Percentiles rank a stretch among this genome's conserved stretches.
Evolutionary conservation across 2,113 vertebrate species (phyloP).

Genomic region (Guaruba guarouba): DNA sequence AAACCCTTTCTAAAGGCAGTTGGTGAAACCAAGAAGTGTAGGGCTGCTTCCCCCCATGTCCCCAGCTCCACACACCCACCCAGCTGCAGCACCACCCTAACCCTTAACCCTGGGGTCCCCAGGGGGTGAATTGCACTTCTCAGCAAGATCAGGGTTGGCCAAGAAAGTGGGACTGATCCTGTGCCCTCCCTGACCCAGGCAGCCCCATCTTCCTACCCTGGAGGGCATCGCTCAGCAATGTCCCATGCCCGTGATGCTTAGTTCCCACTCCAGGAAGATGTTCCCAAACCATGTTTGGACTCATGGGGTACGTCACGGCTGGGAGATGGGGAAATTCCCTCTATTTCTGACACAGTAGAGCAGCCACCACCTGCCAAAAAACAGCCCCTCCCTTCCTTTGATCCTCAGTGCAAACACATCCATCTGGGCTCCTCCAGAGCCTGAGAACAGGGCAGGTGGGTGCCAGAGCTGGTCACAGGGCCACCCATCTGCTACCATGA

Average conservation of each 20-base stretch:
- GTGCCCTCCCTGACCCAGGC: background rate
- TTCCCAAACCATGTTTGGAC: background rate
- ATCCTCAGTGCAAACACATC: background rate
- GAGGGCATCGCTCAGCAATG: background rate
- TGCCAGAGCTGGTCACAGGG: fast-evolving
- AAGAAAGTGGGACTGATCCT: background rate
- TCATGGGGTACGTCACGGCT: background rate
- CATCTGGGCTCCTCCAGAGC: no score
- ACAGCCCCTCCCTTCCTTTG: background rate
- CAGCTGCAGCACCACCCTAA: background rate
- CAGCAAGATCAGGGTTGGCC: background rate
- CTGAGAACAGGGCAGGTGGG: background rate
- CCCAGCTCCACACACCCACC: background rate
- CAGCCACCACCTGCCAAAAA: background rate
- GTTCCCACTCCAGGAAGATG: background rate
- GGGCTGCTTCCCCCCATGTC: background rate
- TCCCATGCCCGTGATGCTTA: background rate
- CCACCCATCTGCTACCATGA: background rate
- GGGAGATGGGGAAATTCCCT: background rate
- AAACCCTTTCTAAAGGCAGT: background rate
- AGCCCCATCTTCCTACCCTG: background rate
- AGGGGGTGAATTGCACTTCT: fast-evolving
- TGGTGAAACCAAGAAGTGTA: background rate
- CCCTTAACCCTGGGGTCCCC: background rate
- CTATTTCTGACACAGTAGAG: fast-evolving